Evolutionary conservation across 2,888 invertebrate species (phyloP).

Genomic region (Candidula unifasciata): DNA sequence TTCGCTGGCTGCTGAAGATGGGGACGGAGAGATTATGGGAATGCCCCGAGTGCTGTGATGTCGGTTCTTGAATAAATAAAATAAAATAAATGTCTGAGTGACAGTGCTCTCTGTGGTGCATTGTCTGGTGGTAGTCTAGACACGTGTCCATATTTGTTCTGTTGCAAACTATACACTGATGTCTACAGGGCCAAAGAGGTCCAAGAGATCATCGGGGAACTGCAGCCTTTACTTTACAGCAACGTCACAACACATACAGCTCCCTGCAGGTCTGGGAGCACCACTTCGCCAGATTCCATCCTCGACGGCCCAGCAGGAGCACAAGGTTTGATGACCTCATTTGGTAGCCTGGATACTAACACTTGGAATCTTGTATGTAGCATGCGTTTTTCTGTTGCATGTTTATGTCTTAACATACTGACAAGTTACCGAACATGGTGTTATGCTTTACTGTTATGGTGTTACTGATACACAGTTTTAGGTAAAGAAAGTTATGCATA

Average conservation of each 20-base stretch:
- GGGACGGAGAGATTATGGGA: too few species aligned
- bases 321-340: constrained; percentile 54
- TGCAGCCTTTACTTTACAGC: constrained; percentile 39
- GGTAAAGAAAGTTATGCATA: background rate
- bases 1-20: too few species aligned
- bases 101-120: too few species aligned
- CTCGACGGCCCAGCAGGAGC: constrained; percentile 29
- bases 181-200: background rate
- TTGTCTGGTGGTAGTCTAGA: too few species aligned
- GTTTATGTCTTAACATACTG: background rate
- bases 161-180: too few species aligned
- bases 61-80: too few species aligned
- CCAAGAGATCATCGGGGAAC: constrained; percentile 14
- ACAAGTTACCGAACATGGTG: background rate
- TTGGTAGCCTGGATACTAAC: constrained; percentile 54
- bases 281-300: constrained; percentile 22
- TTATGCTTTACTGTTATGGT: background rate
- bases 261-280: background rate
- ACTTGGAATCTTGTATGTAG: constrained; percentile 51
- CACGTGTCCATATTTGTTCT: too few species aligned
- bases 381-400: constrained; percentile 48
- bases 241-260: background rate
- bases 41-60: too few species aligned
- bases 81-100: too few species aligned
- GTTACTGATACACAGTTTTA: background rate